Evolutionary conservation across 1,140 invertebrate species (phyloP).

Genomic region (Pseudoatta argentina): DNA sequence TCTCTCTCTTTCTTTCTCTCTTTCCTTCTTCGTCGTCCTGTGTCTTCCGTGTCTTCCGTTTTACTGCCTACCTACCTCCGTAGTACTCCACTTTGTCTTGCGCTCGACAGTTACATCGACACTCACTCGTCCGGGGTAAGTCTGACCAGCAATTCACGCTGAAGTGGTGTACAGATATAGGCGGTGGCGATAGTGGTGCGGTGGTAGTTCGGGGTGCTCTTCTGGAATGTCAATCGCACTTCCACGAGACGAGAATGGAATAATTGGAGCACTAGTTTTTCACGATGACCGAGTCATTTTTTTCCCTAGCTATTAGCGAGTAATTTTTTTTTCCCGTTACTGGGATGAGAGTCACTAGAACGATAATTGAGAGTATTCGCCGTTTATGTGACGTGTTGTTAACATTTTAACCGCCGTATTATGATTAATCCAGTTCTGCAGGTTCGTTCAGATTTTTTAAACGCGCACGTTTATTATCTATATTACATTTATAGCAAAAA

Average conservation of each 20-base stretch:
- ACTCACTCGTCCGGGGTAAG: conserved; percentile 48
- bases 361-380: neutral
- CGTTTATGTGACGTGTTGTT: neutral
- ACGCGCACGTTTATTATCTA: neutral
- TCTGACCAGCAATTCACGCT: conserved; percentile 44
- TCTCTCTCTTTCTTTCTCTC: too few species aligned
- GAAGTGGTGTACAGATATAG: conserved; percentile 18
- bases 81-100: conserved; percentile 62
- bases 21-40: neutral
- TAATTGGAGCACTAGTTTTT: conserved; percentile 46
- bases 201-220: neutral
- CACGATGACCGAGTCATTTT: conserved; percentile 42
- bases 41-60: neutral
- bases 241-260: conserved; percentile 33
- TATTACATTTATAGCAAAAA: neutral
- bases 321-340: neutral
- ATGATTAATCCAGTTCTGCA: neutral
- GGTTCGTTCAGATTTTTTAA: neutral
- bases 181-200: neutral
- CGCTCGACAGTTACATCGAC: conserved; percentile 63
- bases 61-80: conserved; percentile 10
- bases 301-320: neutral
- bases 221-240: conserved; percentile 29
- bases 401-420: neutral
- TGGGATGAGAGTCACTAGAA: neutral